phyloP scores from a whole-genome alignment of 1,140 invertebrate species.

The Drosophila parvula region DNA sequence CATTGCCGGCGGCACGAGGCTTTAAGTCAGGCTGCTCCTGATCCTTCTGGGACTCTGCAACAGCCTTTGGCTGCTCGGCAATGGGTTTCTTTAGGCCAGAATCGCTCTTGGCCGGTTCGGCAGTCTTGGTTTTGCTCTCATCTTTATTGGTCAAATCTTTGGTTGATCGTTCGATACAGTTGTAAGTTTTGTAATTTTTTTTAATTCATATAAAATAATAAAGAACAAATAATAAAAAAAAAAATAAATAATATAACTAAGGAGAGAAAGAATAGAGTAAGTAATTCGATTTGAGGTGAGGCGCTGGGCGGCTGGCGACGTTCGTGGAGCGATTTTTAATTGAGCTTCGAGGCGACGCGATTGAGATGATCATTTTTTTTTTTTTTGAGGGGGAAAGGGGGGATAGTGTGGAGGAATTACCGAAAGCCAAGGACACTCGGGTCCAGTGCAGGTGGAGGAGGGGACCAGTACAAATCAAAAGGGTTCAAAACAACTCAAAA shows the following conservation, averaged over 20 bases:
- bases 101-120: slow-evolving; percentile 20
- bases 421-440: slow-evolving; percentile 27
- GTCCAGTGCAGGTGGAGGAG: slow-evolving; percentile 21
- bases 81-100: slow-evolving; percentile 19
- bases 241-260: slow-evolving; percentile 23
- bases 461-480: slow-evolving; percentile 34
- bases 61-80: slow-evolving; percentile 55
- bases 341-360: slow-evolving; percentile 42
- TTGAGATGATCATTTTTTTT: slow-evolving; percentile 30
- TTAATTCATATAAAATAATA: slow-evolving; percentile 35
- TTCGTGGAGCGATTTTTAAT: slow-evolving; percentile 34
- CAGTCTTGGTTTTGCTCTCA: slow-evolving; percentile 43
- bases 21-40: slow-evolving; percentile 10
- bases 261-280: slow-evolving; percentile 12
- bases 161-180: slow-evolving; percentile 41
- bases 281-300: slow-evolving; percentile 21
- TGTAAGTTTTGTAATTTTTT: slow-evolving; percentile 53
- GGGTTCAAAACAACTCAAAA: slow-evolving; percentile 35
- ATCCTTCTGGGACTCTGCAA: slow-evolving; percentile 30
- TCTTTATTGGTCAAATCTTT: slow-evolving; percentile 23
- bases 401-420: slow-evolving; percentile 7
- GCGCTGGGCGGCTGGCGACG: slow-evolving; percentile 47
- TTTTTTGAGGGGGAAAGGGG: neutral
- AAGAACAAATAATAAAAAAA: neutral
- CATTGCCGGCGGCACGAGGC: slow-evolving; percentile 21